Percentiles rank a stretch among this genome's conserved stretches.
These are phyloP conservation scores for Papilio protenor DNA, from an alignment of 2,888 invertebrate genomes.

Conservation along the genomic window DNA sequence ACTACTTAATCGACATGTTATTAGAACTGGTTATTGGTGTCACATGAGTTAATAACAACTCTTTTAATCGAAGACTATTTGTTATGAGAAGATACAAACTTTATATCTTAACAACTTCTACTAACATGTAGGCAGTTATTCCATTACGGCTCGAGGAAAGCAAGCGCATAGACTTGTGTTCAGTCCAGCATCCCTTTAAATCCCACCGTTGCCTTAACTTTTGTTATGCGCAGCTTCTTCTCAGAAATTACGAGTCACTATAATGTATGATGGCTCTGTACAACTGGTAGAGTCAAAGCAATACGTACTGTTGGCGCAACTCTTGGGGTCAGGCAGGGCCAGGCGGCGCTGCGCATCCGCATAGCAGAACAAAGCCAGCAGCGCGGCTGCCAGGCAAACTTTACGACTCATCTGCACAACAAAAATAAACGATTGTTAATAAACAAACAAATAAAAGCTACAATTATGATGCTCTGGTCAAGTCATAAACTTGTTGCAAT, in stretches of 20 bases:
- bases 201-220: neutral
- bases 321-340: conserved; percentile 94
- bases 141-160: no score
- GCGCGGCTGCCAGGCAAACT: conserved; percentile 66
- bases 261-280: neutral
- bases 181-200: neutral
- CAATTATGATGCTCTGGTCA: neutral
- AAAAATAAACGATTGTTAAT: conserved; percentile 40
- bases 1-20: neutral
- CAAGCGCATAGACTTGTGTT: no score
- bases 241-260: neutral
- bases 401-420: conserved; percentile 76
- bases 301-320: conserved; percentile 94
- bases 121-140: no score
- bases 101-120: neutral
- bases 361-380: conserved; percentile 86
- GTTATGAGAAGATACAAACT: neutral
- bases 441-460: neutral
- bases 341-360: conserved; percentile 92
- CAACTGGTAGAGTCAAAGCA: neutral
- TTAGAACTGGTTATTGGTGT: neutral
- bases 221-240: neutral
- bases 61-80: neutral
- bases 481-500: neutral
- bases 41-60: neutral